Evolutionary conservation across 1,140 invertebrate species (phyloP), one percentile per base, ranked within the genome.

Genomic region (Melipona quadrifasciata): DNA sequence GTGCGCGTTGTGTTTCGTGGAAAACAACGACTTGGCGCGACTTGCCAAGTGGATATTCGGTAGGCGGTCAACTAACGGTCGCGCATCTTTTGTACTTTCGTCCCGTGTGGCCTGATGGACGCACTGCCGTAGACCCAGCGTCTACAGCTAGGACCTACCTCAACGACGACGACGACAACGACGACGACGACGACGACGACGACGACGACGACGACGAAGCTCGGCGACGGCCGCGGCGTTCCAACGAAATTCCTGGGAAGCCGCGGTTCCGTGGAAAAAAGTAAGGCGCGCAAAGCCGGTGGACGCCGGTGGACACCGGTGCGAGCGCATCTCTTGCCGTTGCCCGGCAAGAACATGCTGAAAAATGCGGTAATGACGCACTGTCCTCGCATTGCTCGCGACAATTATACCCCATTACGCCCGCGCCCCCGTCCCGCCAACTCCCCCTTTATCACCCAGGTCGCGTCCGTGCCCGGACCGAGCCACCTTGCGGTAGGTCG

Each of bases 291-390:
- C 85, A 79, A 85, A 90, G 89, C 80, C 85, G 74, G 89, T 81
- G 83, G 81, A 90, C 82, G 81, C 77, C 86, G 81, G 89, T 81
- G 83, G 81, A 90, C 82, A 79, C 77, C 86, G 81, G 82, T 85
- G 84, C 81, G 86, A 90, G 87, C 87, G 86, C 85, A 92, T 91
- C 91, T 88, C 89, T 31, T 65, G 80, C 85, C 82, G 89, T 87
- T 87, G 87, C 89, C 84, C 64, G 87, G 88, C 90, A 92, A 94
- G 91, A 94, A 93, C 87, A 91, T 87, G 87, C 73, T 89, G 94
- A 94, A 94, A 95, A 94, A 95, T 95, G 94, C 94, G 91, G 91
- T 95, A 95, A 95, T 95, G 94, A 94, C 91, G 92, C 92, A 93
- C 93, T 93, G 93, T 94, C 93, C 93, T 94, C 94, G 94, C 94